phyloP scores from a whole-genome alignment of 2,113 vertebrate species.

The Zosterops lateralis region DNA sequence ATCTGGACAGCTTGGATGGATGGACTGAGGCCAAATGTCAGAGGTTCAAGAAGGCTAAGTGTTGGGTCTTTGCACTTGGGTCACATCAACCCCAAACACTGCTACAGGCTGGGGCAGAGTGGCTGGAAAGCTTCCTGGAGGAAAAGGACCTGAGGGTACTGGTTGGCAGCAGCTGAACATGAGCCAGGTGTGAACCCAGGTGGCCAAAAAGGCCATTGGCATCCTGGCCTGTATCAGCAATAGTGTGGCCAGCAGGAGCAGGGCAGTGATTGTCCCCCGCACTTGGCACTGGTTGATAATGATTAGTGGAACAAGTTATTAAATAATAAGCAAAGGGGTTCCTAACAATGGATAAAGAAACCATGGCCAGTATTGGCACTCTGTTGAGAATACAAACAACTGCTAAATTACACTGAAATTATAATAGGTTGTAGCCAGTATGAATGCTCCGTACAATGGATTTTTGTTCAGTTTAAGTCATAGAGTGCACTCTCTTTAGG shows the following conservation, averaged over 20 bases:
- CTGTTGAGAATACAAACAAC: background rate
- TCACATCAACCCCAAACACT: background rate
- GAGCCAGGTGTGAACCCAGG: background rate
- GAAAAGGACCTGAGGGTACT: background rate
- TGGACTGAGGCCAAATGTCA: rapidly evolving
- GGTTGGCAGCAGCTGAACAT: background rate
- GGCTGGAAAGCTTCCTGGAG: rapidly evolving
- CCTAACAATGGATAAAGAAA: background rate
- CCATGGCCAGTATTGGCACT: background rate
- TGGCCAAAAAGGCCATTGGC: background rate
- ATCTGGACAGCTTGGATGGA: rapidly evolving
- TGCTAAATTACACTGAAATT: background rate
- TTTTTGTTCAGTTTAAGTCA: background rate
- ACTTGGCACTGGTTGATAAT: background rate
- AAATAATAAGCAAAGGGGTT: background rate
- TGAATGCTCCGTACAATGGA: background rate
- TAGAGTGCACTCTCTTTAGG: background rate
- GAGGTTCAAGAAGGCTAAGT: background rate
- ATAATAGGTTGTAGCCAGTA: background rate
- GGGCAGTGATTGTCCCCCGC: background rate
- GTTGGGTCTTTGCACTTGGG: rapidly evolving
- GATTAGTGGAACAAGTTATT: background rate
- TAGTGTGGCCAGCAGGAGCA: background rate
- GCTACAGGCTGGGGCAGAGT: background rate
- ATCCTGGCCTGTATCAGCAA: background rate